A percentile compares a stretch with the other conserved stretches of the same genome.
Conservation (phyloP, 2,113 vertebrate species). For the Dicrurus megarhynchus region DNA sequence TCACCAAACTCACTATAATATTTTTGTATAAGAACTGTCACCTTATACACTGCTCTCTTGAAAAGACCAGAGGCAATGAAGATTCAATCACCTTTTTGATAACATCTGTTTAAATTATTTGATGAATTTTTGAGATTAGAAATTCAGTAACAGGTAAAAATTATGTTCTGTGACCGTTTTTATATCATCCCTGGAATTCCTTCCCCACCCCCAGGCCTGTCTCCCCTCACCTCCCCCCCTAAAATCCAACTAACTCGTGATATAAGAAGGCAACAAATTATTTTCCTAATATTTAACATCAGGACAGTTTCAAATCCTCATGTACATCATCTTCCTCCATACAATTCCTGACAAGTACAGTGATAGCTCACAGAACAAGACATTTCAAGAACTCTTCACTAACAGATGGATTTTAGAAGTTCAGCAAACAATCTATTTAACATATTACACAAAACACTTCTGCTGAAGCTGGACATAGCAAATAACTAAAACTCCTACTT, state of each 20-base stretch:
- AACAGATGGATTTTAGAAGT: not conserved
- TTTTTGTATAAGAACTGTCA: not conserved
- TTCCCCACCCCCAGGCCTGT: too few species aligned
- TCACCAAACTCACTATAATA: not conserved
- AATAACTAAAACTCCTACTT: not conserved
- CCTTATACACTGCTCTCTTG: not conserved
- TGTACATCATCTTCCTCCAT: not conserved
- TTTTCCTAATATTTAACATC: not conserved
- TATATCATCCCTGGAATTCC: not conserved
- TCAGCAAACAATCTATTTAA: not conserved
- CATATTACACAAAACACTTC: not conserved
- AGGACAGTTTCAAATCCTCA: not conserved
- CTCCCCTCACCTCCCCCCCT: accelerated
- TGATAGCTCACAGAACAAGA: not conserved
- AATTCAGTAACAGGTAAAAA: not conserved
- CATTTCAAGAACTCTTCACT: not conserved
- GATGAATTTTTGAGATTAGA: not conserved
- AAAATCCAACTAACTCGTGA: not conserved
- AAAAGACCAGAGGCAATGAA: not conserved
- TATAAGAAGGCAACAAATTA: not conserved
- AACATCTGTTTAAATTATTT: not conserved
- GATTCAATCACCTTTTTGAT: not conserved
- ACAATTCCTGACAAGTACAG: not conserved
- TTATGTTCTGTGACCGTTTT: not conserved
- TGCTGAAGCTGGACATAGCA: not conserved